Percentiles rank a stretch among this genome's conserved stretches.
phyloP scores from a whole-genome alignment of 2,888 invertebrate genomes.

The Eutolmus rufibarbis region DNA sequence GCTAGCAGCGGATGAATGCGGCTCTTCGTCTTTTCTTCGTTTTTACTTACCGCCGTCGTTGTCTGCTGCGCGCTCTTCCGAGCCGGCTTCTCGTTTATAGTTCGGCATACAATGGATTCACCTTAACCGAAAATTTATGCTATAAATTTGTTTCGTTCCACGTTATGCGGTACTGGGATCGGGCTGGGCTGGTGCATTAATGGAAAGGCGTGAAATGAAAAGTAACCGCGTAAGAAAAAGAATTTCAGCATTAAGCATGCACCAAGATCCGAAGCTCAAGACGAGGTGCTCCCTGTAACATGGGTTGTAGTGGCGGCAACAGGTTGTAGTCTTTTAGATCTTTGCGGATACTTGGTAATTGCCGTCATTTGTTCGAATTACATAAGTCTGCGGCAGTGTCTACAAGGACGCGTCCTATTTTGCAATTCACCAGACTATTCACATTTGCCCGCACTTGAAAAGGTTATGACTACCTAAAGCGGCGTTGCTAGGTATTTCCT shows the following conservation, averaged over 20 bases:
- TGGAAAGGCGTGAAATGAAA: constrained; percentile 34
- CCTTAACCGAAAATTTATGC: constrained; percentile 37
- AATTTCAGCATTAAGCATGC: background rate
- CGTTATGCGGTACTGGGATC: background rate
- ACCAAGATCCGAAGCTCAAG: background rate
- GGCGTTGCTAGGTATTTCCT: background rate
- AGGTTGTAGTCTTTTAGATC: constrained; percentile 18
- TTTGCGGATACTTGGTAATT: constrained; percentile 3
- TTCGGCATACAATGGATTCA: constrained; percentile 14
- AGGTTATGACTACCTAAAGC: background rate
- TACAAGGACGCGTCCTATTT: constrained; percentile 3
- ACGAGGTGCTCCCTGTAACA: background rate
- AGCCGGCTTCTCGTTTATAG: background rate
- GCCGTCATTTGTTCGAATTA: background rate
- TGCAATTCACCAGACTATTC: background rate
- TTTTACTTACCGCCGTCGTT: background rate
- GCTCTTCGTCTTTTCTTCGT: background rate
- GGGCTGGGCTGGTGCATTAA: background rate
- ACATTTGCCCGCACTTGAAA: background rate
- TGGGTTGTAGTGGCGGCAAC: constrained; percentile 2
- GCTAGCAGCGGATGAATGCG: constrained; percentile 2
- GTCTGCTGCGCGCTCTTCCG: background rate
- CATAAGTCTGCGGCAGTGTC: background rate
- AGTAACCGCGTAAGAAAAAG: background rate
- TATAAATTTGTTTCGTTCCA: constrained; percentile 37